Percentiles rank a stretch among this genome's conserved stretches.
Conservation (phyloP, 2,888 invertebrate species). For the Drosophila mimica region DNA sequence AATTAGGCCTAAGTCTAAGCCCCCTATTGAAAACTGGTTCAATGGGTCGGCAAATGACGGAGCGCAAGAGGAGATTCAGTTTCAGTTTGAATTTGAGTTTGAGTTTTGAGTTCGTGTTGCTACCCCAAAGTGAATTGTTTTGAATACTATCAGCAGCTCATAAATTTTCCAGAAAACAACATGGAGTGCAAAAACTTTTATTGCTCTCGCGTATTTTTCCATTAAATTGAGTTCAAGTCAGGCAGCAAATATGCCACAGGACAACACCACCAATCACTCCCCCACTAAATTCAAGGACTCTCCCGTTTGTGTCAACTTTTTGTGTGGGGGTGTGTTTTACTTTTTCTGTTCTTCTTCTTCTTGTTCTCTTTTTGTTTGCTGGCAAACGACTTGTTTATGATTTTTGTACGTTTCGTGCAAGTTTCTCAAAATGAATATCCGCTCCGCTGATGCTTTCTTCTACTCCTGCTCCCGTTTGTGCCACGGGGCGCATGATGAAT, state of each 20-base stretch:
- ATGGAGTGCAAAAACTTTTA: slow-evolving; percentile 63
- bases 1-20: slow-evolving; percentile 68
- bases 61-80: slow-evolving; percentile 11
- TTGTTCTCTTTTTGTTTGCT: slow-evolving; percentile 20
- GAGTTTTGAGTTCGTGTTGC: not conserved
- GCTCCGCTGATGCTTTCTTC: slow-evolving; percentile 39
- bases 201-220: slow-evolving; percentile 81
- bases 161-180: slow-evolving; percentile 64
- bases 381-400: slow-evolving; percentile 71
- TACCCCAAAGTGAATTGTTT: slow-evolving; percentile 65
- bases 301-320: slow-evolving; percentile 68
- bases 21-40: slow-evolving; percentile 63
- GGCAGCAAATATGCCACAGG: slow-evolving; percentile 80
- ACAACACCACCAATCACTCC: slow-evolving; percentile 13
- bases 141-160: slow-evolving; percentile 76
- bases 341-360: not conserved
- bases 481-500: slow-evolving; percentile 81
- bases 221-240: slow-evolving; percentile 84
- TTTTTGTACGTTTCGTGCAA: slow-evolving; percentile 63
- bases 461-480: slow-evolving; percentile 25
- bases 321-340: slow-evolving; percentile 34
- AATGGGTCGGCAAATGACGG: slow-evolving; percentile 50
- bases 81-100: slow-evolving; percentile 18
- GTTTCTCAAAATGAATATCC: slow-evolving; percentile 66
- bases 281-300: slow-evolving; percentile 31